phyloP scores from a whole-genome alignment of 2,113 vertebrate species.

The Oxyura jamaicensis region DNA sequence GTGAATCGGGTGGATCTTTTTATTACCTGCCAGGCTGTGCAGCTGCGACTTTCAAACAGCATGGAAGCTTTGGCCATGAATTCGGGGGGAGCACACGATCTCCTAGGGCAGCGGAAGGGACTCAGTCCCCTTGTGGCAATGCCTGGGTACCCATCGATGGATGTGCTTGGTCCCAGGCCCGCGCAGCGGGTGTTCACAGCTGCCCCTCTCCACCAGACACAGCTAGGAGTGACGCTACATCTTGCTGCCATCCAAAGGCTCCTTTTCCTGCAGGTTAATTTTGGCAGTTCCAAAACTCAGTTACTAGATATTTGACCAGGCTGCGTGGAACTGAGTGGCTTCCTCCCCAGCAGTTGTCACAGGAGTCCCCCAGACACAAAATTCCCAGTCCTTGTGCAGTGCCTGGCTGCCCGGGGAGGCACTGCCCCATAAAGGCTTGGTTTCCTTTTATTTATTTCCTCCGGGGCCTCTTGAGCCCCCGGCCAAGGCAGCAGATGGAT shows the following conservation, averaged over 20 bases:
- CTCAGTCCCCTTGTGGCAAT: accelerated
- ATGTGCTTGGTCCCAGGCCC: background rate
- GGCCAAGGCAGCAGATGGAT: background rate
- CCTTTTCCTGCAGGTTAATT: background rate
- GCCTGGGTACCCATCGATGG: accelerated
- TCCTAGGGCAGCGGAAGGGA: background rate
- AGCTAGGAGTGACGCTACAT: background rate
- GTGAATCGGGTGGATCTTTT: background rate
- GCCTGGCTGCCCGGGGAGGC: background rate
- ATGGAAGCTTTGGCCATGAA: background rate
- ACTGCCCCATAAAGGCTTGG: background rate
- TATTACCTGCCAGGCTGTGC: accelerated
- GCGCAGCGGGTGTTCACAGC: background rate
- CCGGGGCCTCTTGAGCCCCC: background rate
- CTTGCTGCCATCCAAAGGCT: background rate
- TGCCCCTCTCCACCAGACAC: background rate
- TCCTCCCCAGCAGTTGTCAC: background rate
- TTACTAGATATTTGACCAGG: background rate
- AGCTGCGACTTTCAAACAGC: background rate
- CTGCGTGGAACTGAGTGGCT: background rate
- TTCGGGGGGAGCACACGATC: background rate
- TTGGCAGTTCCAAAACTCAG: background rate
- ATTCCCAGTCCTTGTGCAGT: background rate
- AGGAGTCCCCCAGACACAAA: accelerated
- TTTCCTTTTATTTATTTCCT: no score